These are phyloP conservation scores for Carduelis carduelis DNA, from an alignment of 2,797 vertebrate species.

Conservation along the genomic window DNA sequence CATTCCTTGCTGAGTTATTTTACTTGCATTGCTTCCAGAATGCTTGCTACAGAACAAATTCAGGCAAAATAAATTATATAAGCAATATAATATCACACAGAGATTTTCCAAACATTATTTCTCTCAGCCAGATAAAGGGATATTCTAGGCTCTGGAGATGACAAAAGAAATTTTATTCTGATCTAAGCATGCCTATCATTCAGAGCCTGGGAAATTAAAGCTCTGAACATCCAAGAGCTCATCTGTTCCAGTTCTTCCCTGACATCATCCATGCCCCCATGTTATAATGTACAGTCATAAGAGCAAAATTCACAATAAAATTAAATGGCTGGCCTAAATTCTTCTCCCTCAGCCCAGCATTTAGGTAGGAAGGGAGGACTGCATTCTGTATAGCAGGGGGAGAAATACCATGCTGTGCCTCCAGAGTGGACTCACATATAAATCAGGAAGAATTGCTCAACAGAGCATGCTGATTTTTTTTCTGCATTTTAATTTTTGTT, in stretches of 20 bases:
- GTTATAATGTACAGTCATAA: neutral
- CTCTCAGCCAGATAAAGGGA: neutral
- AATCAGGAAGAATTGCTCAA: neutral
- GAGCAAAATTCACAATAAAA: neutral
- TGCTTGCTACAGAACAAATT: neutral
- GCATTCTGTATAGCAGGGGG: neutral
- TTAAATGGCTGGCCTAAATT: neutral
- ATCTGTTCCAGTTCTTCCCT: neutral
- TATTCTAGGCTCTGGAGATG: neutral
- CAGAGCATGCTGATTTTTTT: neutral
- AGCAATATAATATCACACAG: neutral
- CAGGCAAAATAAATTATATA: conserved; percentile 1
- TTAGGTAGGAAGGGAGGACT: neutral
- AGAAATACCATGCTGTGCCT: neutral
- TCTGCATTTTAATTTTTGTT: neutral
- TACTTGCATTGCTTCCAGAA: conserved; percentile 20
- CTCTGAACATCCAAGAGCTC: neutral
- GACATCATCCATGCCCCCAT: neutral
- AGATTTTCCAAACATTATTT: neutral
- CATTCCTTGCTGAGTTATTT: conserved; percentile 8
- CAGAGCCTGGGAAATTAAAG: neutral
- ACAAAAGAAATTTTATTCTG: neutral
- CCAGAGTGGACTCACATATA: neutral
- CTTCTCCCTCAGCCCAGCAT: neutral
- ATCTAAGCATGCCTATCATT: neutral